A percentile compares a stretch with the other conserved stretches of the same genome.
phyloP scores from a whole-genome alignment of 2,888 invertebrate species.

The Endotricha flammealis region DNA sequence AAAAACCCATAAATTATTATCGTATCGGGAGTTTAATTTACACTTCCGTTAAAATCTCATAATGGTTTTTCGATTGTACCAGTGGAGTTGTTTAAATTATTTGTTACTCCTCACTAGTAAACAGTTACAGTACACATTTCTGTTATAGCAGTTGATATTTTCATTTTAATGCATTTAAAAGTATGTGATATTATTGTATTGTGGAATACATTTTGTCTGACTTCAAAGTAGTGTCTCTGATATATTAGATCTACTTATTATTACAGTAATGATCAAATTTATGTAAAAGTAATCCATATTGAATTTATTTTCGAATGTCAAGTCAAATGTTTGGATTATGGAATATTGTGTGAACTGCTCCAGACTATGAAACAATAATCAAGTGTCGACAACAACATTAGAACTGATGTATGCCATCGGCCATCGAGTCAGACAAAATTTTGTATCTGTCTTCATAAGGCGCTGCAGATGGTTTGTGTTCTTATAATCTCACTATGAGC shows the following conservation, averaged over 20 bases:
- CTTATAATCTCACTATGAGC: slow-evolving; percentile 49
- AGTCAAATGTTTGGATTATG: slow-evolving; percentile 21
- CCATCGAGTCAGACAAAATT: slow-evolving; percentile 74
- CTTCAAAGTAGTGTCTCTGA: slow-evolving; percentile 68
- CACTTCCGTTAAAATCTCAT: slow-evolving; percentile 75
- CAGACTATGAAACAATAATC: slow-evolving; percentile 25
- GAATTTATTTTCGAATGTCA: slow-evolving; percentile 31
- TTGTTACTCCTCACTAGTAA: slow-evolving; percentile 60
- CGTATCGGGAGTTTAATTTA: slow-evolving; percentile 70
- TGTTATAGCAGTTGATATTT: slow-evolving; percentile 54
- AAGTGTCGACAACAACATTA: slow-evolving; percentile 31
- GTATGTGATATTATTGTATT: slow-evolving; percentile 77
- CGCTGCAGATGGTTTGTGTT: slow-evolving; percentile 56
- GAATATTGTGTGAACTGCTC: slow-evolving; percentile 25
- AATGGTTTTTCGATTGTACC: slow-evolving; percentile 77
- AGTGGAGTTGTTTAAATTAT: slow-evolving; percentile 73
- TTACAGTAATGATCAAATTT: slow-evolving; percentile 50
- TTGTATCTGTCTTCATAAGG: slow-evolving; percentile 53
- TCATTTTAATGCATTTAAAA: slow-evolving; percentile 74
- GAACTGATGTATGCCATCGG: slow-evolving; percentile 62
- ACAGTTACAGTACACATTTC: slow-evolving; percentile 39
- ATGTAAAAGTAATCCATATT: slow-evolving; percentile 43
- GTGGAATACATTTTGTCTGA: slow-evolving; percentile 75
- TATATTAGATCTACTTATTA: slow-evolving; percentile 46
- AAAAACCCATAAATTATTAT: slow-evolving; percentile 76